Conservation (phyloP, 1,140 invertebrate species). For the Plectus sambesii region DNA sequence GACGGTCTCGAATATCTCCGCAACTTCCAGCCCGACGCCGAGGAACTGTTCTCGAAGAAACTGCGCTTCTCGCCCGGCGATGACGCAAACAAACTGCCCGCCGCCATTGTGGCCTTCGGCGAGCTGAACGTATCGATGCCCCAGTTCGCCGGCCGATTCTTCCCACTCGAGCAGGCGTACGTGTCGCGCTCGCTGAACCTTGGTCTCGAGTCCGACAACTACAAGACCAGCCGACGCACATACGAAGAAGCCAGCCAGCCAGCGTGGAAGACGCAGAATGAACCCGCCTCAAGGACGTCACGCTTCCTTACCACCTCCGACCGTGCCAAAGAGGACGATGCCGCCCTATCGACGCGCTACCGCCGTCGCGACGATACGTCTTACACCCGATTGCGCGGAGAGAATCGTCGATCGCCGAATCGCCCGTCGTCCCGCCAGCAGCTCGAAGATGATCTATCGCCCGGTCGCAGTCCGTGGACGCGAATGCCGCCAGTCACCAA, state of each 20-base stretch:
- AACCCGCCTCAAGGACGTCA: too few species aligned
- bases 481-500: slow-evolving; percentile 14
- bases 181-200: slow-evolving; percentile 36
- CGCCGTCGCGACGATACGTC: too few species aligned
- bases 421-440: slow-evolving; percentile 6
- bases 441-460: slow-evolving; percentile 4
- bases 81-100: slow-evolving; percentile 40
- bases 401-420: slow-evolving; percentile 14
- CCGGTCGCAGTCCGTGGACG: slow-evolving; percentile 13
- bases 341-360: too few species aligned
- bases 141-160: slow-evolving; percentile 42
- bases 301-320: too few species aligned
- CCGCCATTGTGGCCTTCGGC: slow-evolving; percentile 42
- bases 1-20: slow-evolving; percentile 43
- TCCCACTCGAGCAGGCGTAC: slow-evolving; percentile 30
- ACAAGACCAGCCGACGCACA: slow-evolving; percentile 16
- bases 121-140: slow-evolving; percentile 38
- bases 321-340: too few species aligned
- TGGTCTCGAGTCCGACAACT: slow-evolving; percentile 37
- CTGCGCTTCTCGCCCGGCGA: slow-evolving; percentile 42
- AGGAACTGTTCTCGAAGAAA: slow-evolving; percentile 42
- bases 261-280: too few species aligned
- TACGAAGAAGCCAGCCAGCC: too few species aligned
- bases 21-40: slow-evolving; percentile 41
- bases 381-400: slow-evolving; percentile 15